Conservation (phyloP, 2,888 invertebrate species). For the Drosophila antonietae region DNA sequence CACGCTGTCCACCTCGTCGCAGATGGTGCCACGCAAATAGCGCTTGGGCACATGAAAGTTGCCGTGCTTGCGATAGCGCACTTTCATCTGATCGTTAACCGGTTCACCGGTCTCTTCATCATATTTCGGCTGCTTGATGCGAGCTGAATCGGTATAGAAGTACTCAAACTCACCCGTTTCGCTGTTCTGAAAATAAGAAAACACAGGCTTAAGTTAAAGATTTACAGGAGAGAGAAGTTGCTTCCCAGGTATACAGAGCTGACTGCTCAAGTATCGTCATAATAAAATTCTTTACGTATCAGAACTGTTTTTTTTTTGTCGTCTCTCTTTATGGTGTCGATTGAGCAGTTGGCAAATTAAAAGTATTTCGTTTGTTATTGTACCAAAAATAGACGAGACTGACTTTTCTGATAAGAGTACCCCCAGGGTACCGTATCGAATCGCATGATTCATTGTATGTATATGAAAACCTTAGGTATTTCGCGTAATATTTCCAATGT, state of each 20-base stretch:
- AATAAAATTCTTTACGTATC: conserved; percentile 7
- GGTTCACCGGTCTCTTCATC: conserved; percentile 84
- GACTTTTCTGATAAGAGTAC: conserved; percentile 42
- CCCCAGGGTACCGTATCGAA: conserved; percentile 2
- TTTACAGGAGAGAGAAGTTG: neutral
- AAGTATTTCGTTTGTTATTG: conserved; percentile 30
- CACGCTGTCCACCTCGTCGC: conserved; percentile 75
- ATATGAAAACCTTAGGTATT: neutral
- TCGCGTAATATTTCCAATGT: conserved; percentile 3
- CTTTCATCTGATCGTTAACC: conserved; percentile 74
- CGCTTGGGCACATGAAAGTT: conserved; percentile 83
- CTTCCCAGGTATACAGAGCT: neutral
- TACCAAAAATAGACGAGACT: conserved; percentile 32
- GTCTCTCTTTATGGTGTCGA: neutral
- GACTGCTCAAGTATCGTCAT: neutral
- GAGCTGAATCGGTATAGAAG: conserved; percentile 66
- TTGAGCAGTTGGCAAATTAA: neutral
- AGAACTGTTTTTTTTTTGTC: conserved; percentile 1
- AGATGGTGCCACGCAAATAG: conserved; percentile 74
- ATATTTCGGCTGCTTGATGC: conserved; percentile 67
- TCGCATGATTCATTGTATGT: conserved; percentile 37
- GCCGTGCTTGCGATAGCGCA: conserved; percentile 82
- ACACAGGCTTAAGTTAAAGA: neutral
- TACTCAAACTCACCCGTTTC: conserved; percentile 83
- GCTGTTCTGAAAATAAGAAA: conserved; percentile 74